Base-by-base conservation (phyloP, 1,140 invertebrate genomes). In the Yoshiicerus persimilis region DNA sequence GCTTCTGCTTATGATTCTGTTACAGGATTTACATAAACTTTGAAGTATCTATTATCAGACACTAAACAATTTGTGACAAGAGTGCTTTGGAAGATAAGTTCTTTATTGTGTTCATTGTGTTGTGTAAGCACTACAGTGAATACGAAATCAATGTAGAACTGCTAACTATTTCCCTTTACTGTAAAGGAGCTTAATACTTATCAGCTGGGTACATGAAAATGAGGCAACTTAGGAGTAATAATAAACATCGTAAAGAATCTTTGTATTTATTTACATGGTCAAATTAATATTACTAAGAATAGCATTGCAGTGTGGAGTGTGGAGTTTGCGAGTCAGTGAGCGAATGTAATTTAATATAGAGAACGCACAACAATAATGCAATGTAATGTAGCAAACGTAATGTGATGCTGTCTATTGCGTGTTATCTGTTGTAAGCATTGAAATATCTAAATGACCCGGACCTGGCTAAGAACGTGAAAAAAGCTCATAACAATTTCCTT, bases 341-440 rank as follows among this genome's bases (percentile, higher is more conserved):
- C 8, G 38, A 80, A 80, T 80, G 75, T 23, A 80, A 80, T 80
- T 80, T 80, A 34, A 9, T 34, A 16, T 80, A 80, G 38, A 20
- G 75, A 80, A 80, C 23, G 75, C 38, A 80, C 36, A 36, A 80
- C 75, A 80, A 80, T 80, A 80, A 80, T 80, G 75, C 23, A 70
- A 25, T 30, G 47, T 16, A 56, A 56, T 56, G 47, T 56, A 56
- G 47, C 47, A 56, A 56, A 56, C 8, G 47, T 70, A 70, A 70
- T 70, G 66, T 30, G 25, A 70, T 70, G 66, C 66, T 64, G 10
- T 25, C n/a, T 30, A 70, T 30, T 70, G 66, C 47, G 20, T 56
- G n/a, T 25, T 70, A 70, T 70, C 66, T 70, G 66, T 70, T 70
- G 66, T 30, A 27, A 30, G 66, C 66, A 70, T 70, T 70, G 66